These are phyloP conservation scores for Ameiurus melas DNA, from an alignment of 2,113 vertebrate genomes.

Conservation along the genomic window DNA sequence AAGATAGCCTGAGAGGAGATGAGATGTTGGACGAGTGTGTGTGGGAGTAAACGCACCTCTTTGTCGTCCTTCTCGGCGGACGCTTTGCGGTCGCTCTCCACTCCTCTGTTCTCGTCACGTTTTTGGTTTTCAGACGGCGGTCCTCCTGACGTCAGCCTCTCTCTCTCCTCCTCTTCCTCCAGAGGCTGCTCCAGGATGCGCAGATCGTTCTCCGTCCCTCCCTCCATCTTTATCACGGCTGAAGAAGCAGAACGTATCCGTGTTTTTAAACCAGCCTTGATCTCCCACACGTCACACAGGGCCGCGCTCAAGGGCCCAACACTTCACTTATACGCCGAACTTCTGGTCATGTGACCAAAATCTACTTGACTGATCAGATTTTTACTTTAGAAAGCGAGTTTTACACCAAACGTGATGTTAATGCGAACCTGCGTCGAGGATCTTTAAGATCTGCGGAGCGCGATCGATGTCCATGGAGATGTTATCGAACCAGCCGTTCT, in stretches of 20 bases:
- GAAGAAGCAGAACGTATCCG: background rate
- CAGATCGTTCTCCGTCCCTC: constrained; percentile 85
- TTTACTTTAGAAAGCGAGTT: background rate
- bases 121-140: constrained; percentile 58
- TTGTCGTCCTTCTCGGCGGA: constrained; percentile 65
- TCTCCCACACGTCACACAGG: too few species aligned
- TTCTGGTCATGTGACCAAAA: too few species aligned
- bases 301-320: too few species aligned
- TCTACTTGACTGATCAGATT: background rate
- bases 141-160: constrained; percentile 53
- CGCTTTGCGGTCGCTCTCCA: constrained; percentile 59
- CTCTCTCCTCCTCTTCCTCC: constrained; percentile 78
- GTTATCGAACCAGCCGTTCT: constrained; percentile 82
- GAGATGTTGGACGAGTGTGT: background rate
- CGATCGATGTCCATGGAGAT: constrained; percentile 87
- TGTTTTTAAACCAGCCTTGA: too few species aligned
- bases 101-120: constrained; percentile 63
- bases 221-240: constrained; percentile 97
- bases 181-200: constrained; percentile 82
- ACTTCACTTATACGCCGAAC: too few species aligned
- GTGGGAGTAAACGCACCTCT: constrained; percentile 52
- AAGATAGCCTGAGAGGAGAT: background rate
- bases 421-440: constrained; percentile 84
- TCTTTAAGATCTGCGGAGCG: constrained; percentile 81
- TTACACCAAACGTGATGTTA: background rate